A percentile compares a stretch with the other conserved stretches of the same genome.
Conservation (phyloP, 2,797 vertebrate species). For the Sandelia bainsii region DNA sequence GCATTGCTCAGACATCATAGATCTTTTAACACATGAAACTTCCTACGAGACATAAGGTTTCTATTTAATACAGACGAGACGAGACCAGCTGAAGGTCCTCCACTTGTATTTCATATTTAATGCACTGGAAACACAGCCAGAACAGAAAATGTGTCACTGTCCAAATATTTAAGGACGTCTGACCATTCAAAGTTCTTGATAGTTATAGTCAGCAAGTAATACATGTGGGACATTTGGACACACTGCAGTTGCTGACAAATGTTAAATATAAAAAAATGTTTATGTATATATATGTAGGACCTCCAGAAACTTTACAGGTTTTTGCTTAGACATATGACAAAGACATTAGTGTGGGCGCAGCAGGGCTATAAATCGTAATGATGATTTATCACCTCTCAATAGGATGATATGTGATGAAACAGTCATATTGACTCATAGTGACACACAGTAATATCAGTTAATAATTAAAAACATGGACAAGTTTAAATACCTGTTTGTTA, state of each 20-base stretch:
- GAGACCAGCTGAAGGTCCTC: background rate
- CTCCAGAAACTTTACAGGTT: too few relatives aligned
- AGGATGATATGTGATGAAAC: background rate
- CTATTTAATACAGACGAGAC: background rate
- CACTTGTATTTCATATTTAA: background rate
- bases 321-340: background rate
- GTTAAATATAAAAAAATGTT: too few relatives aligned
- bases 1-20: background rate
- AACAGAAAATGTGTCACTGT: conserved; percentile 6
- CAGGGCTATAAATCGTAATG: background rate
- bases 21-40: background rate
- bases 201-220: background rate
- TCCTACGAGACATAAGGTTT: background rate
- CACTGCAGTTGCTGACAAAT: background rate
- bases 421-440: background rate
- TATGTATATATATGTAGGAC: too few relatives aligned
- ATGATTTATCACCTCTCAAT: background rate
- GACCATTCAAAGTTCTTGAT: background rate
- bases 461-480: conserved; percentile 1
- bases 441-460: background rate
- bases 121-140: background rate
- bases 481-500: background rate
- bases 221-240: background rate
- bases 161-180: background rate
- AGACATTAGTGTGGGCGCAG: background rate